Evolutionary conservation across 2,888 invertebrate species (phyloP), one percentile per base, ranked within the genome.

Genomic region (Axea sp.): DNA sequence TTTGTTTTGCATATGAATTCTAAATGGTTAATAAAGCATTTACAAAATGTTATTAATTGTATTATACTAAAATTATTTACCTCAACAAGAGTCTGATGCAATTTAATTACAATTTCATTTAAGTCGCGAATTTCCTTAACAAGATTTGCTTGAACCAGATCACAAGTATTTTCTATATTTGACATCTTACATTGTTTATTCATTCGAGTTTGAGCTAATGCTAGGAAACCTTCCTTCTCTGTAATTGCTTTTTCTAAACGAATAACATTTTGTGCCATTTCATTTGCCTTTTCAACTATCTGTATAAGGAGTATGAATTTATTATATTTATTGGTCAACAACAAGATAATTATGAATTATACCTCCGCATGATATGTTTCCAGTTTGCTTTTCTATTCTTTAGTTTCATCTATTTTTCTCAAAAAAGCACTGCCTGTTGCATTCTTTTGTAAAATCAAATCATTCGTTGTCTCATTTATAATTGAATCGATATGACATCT

Each of bases 341-440:
- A n/a, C n/a, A n/a, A n/a, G n/a, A n/a, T n/a, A n/a, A n/a, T n/a
- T n/a, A n/a, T n/a, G 7, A 19, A 31, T 11, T 19, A 12, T 30
- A 92, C 93, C 83, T 94, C 94, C 51, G 92, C 91, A 86, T 96
- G 95, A 88, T 96, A 94, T 51, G 93, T 90, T 87, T 97, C 96
- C 64, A 97, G 72, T 84, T 93, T 93, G 4, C 89, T 91, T 89
- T 97, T 97, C 0, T 93, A 90, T 69, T 92, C 91, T 82, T 93
- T 93, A 0, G 93, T 93, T 83, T 96, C 95, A 55, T 91, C 90
- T 71, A 97, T 95, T 62, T 96, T 90, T 30, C 90, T 90, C 19
- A 90, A 89, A 79, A 96, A 96, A 1, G 94, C 93, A 59, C 93
- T 91, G 82, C 97, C 95, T 4, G 95, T 95, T 41, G 90, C 90